A percentile compares a stretch with the other conserved stretches of the same genome.
These are phyloP conservation scores for Brachyistius frenatus DNA, from an alignment of 2,113 vertebrate genomes.

Conservation along the genomic window DNA sequence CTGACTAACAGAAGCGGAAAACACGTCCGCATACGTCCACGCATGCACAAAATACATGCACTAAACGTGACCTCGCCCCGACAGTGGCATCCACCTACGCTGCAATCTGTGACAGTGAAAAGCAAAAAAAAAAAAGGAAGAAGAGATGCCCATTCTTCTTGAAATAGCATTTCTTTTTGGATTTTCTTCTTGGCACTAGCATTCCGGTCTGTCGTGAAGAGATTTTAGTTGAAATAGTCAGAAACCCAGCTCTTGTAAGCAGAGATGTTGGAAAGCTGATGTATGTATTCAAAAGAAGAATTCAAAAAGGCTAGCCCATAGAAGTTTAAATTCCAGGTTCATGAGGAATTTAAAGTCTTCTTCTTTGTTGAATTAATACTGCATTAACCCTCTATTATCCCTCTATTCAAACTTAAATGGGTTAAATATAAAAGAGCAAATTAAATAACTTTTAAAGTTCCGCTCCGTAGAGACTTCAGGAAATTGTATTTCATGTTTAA, in stretches of 20 bases:
- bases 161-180: slow-evolving; percentile 36
- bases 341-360: not conserved
- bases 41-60: slow-evolving; percentile 41
- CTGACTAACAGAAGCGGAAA: slow-evolving; percentile 34
- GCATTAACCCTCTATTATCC: not conserved
- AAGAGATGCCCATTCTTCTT: slow-evolving; percentile 47
- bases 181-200: slow-evolving; percentile 27
- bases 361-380: slow-evolving; percentile 4
- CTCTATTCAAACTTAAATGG: not conserved
- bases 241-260: slow-evolving; percentile 10
- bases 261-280: not conserved
- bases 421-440: not conserved
- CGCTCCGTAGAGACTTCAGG: too few relatives aligned
- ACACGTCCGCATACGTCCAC: slow-evolving; percentile 44
- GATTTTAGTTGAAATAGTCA: slow-evolving; percentile 16
- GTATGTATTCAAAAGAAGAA: not conserved
- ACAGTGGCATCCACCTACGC: slow-evolving; percentile 69
- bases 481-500: too few relatives aligned
- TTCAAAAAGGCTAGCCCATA: not conserved
- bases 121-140: slow-evolving; percentile 32
- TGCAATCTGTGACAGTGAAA: slow-evolving; percentile 71
- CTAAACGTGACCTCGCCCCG: slow-evolving; percentile 64
- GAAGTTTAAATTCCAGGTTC: not conserved
- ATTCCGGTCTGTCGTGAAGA: slow-evolving; percentile 7
- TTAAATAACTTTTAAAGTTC: not conserved